Base-by-base conservation (phyloP, 2,797 vertebrate species). In the Enteromius viviparus region DNA sequence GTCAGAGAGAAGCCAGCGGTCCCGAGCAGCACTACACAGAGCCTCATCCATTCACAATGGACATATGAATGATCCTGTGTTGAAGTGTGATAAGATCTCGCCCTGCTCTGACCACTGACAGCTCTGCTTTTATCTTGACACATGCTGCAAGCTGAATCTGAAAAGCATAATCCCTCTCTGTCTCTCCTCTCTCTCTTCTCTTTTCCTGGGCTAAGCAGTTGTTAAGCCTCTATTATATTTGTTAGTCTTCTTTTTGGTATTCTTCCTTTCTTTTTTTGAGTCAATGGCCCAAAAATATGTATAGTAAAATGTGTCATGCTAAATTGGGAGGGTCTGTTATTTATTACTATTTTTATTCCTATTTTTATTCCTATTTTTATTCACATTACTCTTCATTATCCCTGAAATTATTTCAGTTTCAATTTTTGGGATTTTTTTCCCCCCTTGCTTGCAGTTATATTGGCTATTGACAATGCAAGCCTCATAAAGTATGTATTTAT, bases 1-100 rank as follows among this genome's bases (percentile, higher is more conserved):
- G 64, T 85, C 78, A 78, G 29, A 23, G 40, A 47, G 76, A 58
- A 40, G 40, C 64, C 68, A 21, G 29, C 10, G 19, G 37, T 77
- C 76, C 72, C 34, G 29, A 76, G 64, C 70, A 47, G 45, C 42
- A 45, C 66, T 82, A 64, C 49, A 65, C 42, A 70, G 45, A 77
- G 37, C 15, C 69, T 62, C 49, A 66, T 85, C 29, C 40, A 76
- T 87, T 76, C 69, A 85, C 66, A 65, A 78, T 19, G n/a, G 75
- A 82, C 81, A 71, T 83, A 78, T 83, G 84, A 88, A 83, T 83
- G 85, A 84, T 84, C 87, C 72, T 74, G 32, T 71, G 79, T 34
- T 77, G 47, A 75, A 80, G 85, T 84, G 69, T 77, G 85, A 86
- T 85, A 66, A 76, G 15, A 76, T 80, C 78, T 76, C 66, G 23